Percentiles rank a stretch among this genome's conserved stretches.
Evolutionary conservation across 2,113 vertebrate species (phyloP).

Genomic region (Lethenteron reissneri): DNA sequence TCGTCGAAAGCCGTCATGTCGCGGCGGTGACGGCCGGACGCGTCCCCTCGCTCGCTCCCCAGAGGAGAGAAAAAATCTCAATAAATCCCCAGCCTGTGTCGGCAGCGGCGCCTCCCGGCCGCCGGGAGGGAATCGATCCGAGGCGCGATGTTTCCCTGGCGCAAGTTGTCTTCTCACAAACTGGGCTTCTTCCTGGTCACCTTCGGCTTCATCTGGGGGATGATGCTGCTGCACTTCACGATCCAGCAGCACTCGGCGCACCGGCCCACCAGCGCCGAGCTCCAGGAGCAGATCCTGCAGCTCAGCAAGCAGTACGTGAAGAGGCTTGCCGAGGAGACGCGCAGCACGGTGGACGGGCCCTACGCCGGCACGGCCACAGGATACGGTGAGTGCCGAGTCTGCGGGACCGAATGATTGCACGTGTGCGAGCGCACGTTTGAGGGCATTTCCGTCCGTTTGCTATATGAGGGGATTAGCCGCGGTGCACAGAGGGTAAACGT

Average conservation of each 20-base stretch:
- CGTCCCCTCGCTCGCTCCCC: too few relatives aligned
- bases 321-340: slow-evolving; percentile 83
- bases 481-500: too few relatives aligned
- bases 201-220: slow-evolving; percentile 98
- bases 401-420: too few relatives aligned
- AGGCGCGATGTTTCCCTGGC: slow-evolving; percentile 23
- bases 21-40: too few relatives aligned
- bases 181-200: slow-evolving; percentile 90
- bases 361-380: slow-evolving; percentile 95
- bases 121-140: too few relatives aligned
- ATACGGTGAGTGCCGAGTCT: slow-evolving; percentile 41
- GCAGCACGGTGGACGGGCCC: slow-evolving; percentile 76
- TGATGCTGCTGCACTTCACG: slow-evolving; percentile 98
- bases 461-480: too few relatives aligned
- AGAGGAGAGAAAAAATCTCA: too few relatives aligned
- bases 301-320: slow-evolving; percentile 98
- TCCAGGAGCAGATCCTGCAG: slow-evolving; percentile 86
- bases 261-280: slow-evolving; percentile 56
- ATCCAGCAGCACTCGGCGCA: slow-evolving; percentile 84
- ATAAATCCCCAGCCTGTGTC: too few relatives aligned
- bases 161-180: slow-evolving; percentile 84
- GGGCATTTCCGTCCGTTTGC: too few relatives aligned
- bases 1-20: too few relatives aligned
- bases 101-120: too few relatives aligned
- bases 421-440: too few relatives aligned